These are phyloP conservation scores for Trichogramma pretiosum DNA, from an alignment of 1,140 invertebrate genomes.

Conservation along the genomic window DNA sequence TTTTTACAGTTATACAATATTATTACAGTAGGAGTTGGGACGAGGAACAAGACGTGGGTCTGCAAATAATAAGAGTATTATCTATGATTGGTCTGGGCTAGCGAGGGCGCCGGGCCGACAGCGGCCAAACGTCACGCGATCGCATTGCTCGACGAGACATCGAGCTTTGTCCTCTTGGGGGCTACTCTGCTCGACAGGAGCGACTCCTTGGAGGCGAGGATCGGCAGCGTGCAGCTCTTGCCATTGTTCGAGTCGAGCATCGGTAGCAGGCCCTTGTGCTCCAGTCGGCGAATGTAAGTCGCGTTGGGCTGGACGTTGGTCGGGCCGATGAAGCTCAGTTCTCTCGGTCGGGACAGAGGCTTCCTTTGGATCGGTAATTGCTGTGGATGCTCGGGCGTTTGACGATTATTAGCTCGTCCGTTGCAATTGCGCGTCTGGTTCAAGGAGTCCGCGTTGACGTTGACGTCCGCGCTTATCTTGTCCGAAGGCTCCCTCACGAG, in stretches of 20 bases:
- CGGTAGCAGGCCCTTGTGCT: slow-evolving; percentile 26
- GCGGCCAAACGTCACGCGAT: background rate
- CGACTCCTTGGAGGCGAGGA: slow-evolving; percentile 12
- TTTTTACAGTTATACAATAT: too few relatives aligned
- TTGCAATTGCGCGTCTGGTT: background rate
- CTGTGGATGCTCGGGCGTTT: slow-evolving; percentile 13
- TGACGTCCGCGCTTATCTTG: slow-evolving; percentile 1
- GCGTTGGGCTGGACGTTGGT: slow-evolving; percentile 29
- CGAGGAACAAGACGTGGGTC: too few relatives aligned
- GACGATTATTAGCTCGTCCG: too few relatives aligned
- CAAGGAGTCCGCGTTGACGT: background rate
- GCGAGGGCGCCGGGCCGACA: too few relatives aligned
- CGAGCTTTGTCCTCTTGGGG: slow-evolving; percentile 2
- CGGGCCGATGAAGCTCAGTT: slow-evolving; percentile 28
- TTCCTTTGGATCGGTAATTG: slow-evolving; percentile 12
- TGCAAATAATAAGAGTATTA: too few relatives aligned
- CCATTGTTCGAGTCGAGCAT: slow-evolving; percentile 3
- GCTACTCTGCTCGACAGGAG: slow-evolving; percentile 3
- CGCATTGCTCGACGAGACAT: background rate
- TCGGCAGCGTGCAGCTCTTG: slow-evolving; percentile 22
- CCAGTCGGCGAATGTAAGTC: slow-evolving; percentile 30
- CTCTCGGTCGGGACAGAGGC: slow-evolving; percentile 20
- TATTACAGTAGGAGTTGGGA: too few relatives aligned
- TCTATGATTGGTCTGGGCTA: too few relatives aligned
- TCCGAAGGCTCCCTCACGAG: slow-evolving; percentile 24